Conservation (phyloP, 2,888 invertebrate species). For the Lypha dubia region DNA sequence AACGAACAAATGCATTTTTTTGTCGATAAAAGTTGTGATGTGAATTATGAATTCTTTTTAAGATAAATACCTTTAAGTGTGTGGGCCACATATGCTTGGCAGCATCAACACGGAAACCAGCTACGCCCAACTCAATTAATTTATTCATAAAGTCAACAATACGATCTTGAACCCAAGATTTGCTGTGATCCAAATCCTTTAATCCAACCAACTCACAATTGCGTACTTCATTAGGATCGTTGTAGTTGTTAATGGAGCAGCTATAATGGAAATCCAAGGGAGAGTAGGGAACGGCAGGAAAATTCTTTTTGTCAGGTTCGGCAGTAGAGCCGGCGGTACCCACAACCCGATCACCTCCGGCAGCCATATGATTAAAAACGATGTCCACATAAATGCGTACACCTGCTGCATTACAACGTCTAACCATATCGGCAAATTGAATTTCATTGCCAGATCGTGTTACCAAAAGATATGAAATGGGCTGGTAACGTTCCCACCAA, state of each 20-base stretch:
- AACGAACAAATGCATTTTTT: too few relatives aligned
- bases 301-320: constrained; percentile 85
- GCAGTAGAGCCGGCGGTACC: constrained; percentile 88
- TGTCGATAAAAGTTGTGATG: too few relatives aligned
- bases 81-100: constrained; percentile 92
- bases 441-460: constrained; percentile 91
- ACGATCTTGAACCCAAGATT: constrained; percentile 77
- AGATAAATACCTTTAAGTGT: constrained; percentile 84
- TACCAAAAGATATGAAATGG: constrained; percentile 89
- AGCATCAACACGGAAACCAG: constrained; percentile 93
- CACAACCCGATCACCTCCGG: constrained; percentile 77
- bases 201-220: constrained; percentile 90
- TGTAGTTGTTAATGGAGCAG: constrained; percentile 88
- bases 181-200: constrained; percentile 90
- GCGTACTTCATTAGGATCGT: constrained; percentile 87
- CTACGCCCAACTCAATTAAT: constrained; percentile 88
- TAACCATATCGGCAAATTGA: constrained; percentile 90
- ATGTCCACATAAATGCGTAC: constrained; percentile 93
- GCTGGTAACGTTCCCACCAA: constrained; percentile 96
- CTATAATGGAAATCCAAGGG: constrained; percentile 88
- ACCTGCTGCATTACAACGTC: constrained; percentile 90
- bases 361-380: constrained; percentile 94
- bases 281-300: constrained; percentile 88
- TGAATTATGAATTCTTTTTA: background rate
- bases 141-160: constrained; percentile 79